Evolutionary conservation across 2,888 invertebrate genomes (phyloP), one percentile per base, ranked within the genome.

Genomic region (Pseudococcus jackbeardsleyi): DNA sequence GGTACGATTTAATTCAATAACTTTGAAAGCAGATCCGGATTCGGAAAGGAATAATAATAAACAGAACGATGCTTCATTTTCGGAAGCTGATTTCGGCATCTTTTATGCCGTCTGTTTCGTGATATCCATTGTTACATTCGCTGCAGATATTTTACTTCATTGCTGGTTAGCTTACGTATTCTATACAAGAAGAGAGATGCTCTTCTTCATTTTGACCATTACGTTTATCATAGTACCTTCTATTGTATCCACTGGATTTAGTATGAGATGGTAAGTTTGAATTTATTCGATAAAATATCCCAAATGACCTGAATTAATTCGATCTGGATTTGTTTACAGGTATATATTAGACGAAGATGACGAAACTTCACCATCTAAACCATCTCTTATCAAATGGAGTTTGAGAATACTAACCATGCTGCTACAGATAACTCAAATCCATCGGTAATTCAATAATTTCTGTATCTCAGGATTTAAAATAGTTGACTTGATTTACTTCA

Each of bases 41-140:
- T 11, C 26, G 7, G 86, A 86, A 86, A 48, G n/a, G 15, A 72
- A 86, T 12, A 86, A 68, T 12, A 72, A 50, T 77, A 59, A 64
- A 64, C 42, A 46, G 48, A 86, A 86, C 22, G 86, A 86, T 48
- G 15, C 50, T 19, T 46, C 93, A 0, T 64, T 9, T 84, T 84
- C 33, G 26, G 64, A 84, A 50, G 42, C 88, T 7, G 84, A 88
- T 46, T 88, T 88, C 54, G 84, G 88, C 6, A 48, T 88, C 9
- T 88, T 88, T 39, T 88, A 88, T 46, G 84, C 64, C n/a, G 39
- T 88, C 22, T 88, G 88, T 46, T 88, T 88, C 2, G 15, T 88
- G 3, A 84, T 84, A 15, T 88, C 88, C 15, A 88, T 88, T 7
- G 19, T 84, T 8, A 84, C 84, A 26, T 88, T 88, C 46, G 26